Evolutionary conservation across 2,888 invertebrate species (phyloP), one percentile per base, ranked within the genome.

Genomic region (Caenorhabditis japonica): DNA sequence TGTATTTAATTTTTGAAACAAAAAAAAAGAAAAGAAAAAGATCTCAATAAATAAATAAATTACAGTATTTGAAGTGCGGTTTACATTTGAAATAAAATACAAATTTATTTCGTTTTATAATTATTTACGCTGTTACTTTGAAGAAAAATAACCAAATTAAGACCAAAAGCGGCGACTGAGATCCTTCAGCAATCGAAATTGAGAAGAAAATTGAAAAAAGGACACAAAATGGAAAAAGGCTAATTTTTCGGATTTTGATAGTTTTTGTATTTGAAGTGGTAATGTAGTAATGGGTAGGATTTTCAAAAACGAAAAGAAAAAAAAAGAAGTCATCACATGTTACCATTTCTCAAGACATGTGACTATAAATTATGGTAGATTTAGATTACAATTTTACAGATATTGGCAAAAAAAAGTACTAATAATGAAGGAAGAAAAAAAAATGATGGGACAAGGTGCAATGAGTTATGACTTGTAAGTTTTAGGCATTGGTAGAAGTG

Each of bases 111-210:
- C 3, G 43, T 43, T 19, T 17, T 43, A 19, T 5, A 43, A 13
- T 39, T 39, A 15, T 39, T 43, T 19, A 12, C n/a, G n/a, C n/a
- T n/a, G n/a, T n/a, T n/a, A n/a, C n/a, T n/a, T n/a, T 46, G 27
- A 15, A 46, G 27, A 36, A 23, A 53, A 62, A 51, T 51, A 21
- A 21, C 10, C 15, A 34, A 34, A 39, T n/a, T 5, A 19, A 19
- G 23, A 19, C 34, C 43, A 44, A 30, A 41, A 17, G 8, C 33
- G 17, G 27, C 21, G 23, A 21, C 15, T 58, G 46, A 61, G 61
- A 61, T 61, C 61, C 71, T 71, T 71, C 71, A 71, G 52, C 71
- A 71, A 71, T 71, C 71, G 71, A 71, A 71, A 71, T 71, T 71
- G 71, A 71, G 71, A 71, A 71, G 71, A 71, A 71, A 41, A 52